Evolutionary conservation across 2,797 vertebrate genomes (phyloP).

Genomic region (Diceros bicornis): DNA sequence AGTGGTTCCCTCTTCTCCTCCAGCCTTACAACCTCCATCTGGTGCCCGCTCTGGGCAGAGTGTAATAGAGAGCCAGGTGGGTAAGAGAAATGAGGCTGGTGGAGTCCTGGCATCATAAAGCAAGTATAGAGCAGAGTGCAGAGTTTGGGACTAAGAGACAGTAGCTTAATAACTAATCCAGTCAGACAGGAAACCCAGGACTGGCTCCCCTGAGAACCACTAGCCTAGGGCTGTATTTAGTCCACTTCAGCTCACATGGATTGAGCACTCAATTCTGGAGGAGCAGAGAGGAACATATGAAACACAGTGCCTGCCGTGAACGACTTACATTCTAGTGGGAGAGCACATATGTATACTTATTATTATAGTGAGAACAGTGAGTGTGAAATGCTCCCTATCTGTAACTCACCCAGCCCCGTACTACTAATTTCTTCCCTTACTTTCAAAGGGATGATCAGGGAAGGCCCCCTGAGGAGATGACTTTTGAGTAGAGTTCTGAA

Average conservation of each 20-base stretch:
- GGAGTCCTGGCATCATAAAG: neutral
- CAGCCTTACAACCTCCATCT: neutral
- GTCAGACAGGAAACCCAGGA: neutral
- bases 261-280: neutral
- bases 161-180: neutral
- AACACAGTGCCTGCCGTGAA: neutral
- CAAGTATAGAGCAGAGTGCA: neutral
- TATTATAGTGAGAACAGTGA: rapidly evolving
- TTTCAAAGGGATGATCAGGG: neutral
- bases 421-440: neutral
- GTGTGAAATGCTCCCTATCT: neutral
- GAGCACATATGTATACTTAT: neutral
- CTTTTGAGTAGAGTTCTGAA: neutral
- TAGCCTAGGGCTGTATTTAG: neutral
- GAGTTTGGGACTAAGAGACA: neutral
- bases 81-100: neutral
- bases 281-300: neutral
- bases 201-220: neutral
- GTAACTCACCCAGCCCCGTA: neutral
- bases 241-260: neutral
- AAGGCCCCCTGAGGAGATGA: neutral
- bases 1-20: neutral
- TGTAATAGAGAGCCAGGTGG: neutral
- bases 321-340: no score
- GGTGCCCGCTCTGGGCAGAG: neutral